phyloP scores from a whole-genome alignment of 2,113 vertebrate species.

The Psettodes erumei region DNA sequence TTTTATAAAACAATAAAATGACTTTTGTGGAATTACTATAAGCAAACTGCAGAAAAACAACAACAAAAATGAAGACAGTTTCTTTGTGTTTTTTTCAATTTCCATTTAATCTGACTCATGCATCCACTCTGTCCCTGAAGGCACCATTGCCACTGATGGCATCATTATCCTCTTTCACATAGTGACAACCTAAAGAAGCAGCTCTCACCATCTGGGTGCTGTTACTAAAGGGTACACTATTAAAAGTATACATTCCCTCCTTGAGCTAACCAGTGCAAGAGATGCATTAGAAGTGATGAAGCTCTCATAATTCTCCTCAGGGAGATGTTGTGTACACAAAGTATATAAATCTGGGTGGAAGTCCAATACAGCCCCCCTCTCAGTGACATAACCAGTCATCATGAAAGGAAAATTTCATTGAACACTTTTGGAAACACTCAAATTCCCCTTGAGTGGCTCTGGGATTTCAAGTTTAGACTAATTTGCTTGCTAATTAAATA shows the following conservation, averaged over 20 bases:
- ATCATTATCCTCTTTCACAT: slow-evolving; percentile 66
- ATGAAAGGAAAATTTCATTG: slow-evolving; percentile 43
- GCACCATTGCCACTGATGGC: slow-evolving; percentile 60
- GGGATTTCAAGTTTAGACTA: slow-evolving; percentile 67
- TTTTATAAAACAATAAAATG: slow-evolving; percentile 43
- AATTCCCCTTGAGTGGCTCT: slow-evolving; percentile 59
- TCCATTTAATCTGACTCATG: slow-evolving; percentile 63
- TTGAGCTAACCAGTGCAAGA: slow-evolving; percentile 18
- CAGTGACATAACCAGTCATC: slow-evolving; percentile 44
- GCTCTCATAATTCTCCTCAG: slow-evolving; percentile 1
- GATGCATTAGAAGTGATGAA: slow-evolving; percentile 21
- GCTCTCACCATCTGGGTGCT: slow-evolving; percentile 34
- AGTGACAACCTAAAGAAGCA: slow-evolving; percentile 48
- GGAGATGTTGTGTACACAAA: slow-evolving; percentile 3
- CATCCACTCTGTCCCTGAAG: slow-evolving; percentile 55
- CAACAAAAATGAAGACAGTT: slow-evolving; percentile 27
- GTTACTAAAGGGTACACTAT: slow-evolving; percentile 18
- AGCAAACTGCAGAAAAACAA: slow-evolving; percentile 28
- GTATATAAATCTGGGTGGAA: slow-evolving; percentile 30
- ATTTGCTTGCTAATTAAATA: slow-evolving; percentile 78
- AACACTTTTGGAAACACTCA: slow-evolving; percentile 65
- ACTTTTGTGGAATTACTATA: slow-evolving; percentile 30
- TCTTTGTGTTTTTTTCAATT: slow-evolving; percentile 50
- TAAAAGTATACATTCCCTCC: slow-evolving; percentile 22
- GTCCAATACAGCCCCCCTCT: slow-evolving; percentile 41